Base-by-base conservation (phyloP, 2,113 vertebrate genomes). In the Atrichornis clamosus region DNA sequence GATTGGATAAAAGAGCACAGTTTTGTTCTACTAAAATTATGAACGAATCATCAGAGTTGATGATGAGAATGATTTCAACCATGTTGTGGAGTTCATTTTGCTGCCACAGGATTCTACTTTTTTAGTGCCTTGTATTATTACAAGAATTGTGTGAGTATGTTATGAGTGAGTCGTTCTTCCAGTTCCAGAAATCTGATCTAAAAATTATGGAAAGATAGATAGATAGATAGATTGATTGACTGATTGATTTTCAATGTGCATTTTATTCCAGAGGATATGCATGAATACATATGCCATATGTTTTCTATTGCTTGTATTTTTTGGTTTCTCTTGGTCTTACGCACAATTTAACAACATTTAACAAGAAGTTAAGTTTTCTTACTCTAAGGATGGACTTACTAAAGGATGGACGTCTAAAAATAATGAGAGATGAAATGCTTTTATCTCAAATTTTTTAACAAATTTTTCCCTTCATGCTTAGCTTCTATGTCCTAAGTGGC, bases 371-470 rank as follows among this genome's bases (percentile, higher is more conserved):
- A 41, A 33, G 11, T 50, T 83, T 86, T 69, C 72, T 39, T n/a
- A 47, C 18, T 63, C 35, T 28, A 39, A 10, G 11, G n/a, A n/a
- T 55, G 50, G n/a, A n/a, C n/a, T 44, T 32, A 9, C 27, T 68
- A 72, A 78, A 58, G 28, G 22, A 65, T 24, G 16, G 50, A 18
- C 26, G 35, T 39, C 7, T 47, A 32, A 87, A 92, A 92, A 33
- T 39, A 47, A 32, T 23, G 11, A 74, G 27, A n/a, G 13, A 28
- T 39, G 0, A 83, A 84, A 67, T 0, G 0, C 3, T 63, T 85
- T 47, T 6, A 13, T 3, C 63, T 58, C 32, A 73, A 10, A 12
- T 1, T 30, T 55, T 63, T 56, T 59, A 50, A n/a, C 46, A 26
- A 18, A 33, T 53, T 74, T 60, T 86, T 52, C 16, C 10, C 80